phyloP scores from a whole-genome alignment of 2,113 vertebrate genomes.

The Callaeas wilsoni region DNA sequence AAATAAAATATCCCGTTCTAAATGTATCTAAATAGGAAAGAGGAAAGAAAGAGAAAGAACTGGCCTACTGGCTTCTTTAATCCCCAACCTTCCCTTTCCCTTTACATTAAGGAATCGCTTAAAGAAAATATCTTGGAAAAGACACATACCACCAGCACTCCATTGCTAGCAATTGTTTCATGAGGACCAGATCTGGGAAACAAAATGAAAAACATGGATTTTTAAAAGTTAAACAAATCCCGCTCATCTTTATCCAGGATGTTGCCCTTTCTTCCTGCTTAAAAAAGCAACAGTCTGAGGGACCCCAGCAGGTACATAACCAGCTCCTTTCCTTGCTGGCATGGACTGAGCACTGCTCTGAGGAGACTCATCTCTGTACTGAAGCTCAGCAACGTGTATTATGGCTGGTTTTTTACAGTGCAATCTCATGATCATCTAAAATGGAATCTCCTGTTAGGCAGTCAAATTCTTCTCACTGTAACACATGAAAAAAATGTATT shows the following conservation, averaged over 20 bases:
- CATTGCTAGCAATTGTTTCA: slow-evolving; percentile 75
- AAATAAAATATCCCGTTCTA: background rate
- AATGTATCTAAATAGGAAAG: background rate
- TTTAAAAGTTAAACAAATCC: background rate
- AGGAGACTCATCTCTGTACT: background rate
- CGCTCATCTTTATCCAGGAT: background rate
- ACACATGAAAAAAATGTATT: background rate
- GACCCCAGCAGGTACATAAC: background rate
- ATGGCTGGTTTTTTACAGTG: background rate
- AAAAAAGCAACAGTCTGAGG: background rate
- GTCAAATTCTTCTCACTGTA: background rate
- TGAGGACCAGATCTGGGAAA: slow-evolving; percentile 67
- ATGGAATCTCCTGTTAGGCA: background rate
- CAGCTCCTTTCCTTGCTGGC: background rate
- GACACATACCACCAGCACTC: slow-evolving; percentile 79
- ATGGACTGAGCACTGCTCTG: background rate
- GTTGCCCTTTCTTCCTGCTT: background rate
- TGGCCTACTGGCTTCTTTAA: background rate
- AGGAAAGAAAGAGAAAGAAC: background rate
- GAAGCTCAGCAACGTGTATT: background rate
- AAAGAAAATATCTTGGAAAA: background rate
- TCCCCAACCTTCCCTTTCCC: background rate
- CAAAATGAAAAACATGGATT: slow-evolving; percentile 17
- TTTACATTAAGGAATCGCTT: background rate
- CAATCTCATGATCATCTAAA: background rate